Base-by-base conservation (phyloP, 1,140 invertebrate genomes). In the Campoletis sonorensis region DNA sequence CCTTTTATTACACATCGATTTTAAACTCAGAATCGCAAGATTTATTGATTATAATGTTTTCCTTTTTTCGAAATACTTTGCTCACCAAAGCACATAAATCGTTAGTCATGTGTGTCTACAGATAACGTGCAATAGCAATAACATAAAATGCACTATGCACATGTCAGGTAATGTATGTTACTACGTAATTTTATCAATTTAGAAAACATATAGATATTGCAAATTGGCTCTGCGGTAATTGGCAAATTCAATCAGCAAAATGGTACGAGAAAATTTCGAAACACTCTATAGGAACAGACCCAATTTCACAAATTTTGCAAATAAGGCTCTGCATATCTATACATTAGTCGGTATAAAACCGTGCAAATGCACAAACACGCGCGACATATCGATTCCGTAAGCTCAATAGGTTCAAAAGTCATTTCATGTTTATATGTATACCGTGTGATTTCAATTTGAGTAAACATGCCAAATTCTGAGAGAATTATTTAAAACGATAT, bases 221-320 rank as follows among this genome's bases (percentile, higher is more conserved):
- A 72, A 16, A 26, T 72, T 72, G 40, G 23, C 37, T 8, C n/a
- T 21, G 23, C 70, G 33, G n/a, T 21, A 72, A 72, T 72, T 49
- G 70, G 70, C 70, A 72, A 72, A 72, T 40, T 37, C 21, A 72
- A 72, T 49, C 70, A 72, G 37, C 45, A 18, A 72, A 49, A 72
- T 72, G 70, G 70, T 21, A 7, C n/a, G 23, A 40, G 33, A 72
- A 40, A 72, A 49, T 72, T 16, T 72, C 37, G n/a, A 49, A 72
- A 45, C 26, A 40, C 40, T 64, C n/a, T 26, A 49, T 21, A n/a
- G 37, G 49, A 72, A 33, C 68, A 37, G 68, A 71, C 68, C 33
- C 68, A 37, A 71, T 71, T 71, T 7, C 33, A 71, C 68, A 40
- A 71, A 71, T 21, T 16, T 23, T 33, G 40, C 11, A 4, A n/a